Evolutionary conservation across 2,797 vertebrate genomes (phyloP).

Genomic region (Chelmon rostratus): DNA sequence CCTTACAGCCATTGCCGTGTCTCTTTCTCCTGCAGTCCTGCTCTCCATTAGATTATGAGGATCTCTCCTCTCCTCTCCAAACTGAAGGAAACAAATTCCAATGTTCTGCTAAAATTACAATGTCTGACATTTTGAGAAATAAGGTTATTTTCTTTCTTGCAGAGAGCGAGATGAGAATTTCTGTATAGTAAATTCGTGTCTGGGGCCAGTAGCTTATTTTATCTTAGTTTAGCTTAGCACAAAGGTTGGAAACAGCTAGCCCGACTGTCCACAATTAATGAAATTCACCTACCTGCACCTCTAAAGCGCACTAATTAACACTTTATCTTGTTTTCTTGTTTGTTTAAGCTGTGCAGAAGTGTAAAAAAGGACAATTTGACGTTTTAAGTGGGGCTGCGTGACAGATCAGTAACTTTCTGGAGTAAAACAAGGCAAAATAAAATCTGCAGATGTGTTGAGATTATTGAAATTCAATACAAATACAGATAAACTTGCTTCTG

Average conservation of each 20-base stretch:
- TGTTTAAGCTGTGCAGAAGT: neutral
- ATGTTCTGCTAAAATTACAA: constrained; percentile 1
- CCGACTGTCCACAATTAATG: neutral
- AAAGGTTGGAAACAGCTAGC: neutral
- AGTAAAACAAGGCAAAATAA: neutral
- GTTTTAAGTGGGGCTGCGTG: neutral
- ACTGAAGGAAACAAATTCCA: constrained; percentile 5
- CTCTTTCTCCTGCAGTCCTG: constrained; percentile 25
- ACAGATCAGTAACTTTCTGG: neutral
- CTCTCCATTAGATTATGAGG: constrained; percentile 68
- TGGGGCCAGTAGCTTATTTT: neutral
- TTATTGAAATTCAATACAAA: neutral
- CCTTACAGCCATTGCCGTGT: constrained; percentile 41
- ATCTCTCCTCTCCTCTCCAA: constrained; percentile 15
- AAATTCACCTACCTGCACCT: neutral
- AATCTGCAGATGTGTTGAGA: neutral
- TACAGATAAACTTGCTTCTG: neutral
- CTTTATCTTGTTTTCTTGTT: neutral
- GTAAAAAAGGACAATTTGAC: neutral
- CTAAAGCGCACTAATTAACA: neutral
- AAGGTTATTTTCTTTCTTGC: neutral
- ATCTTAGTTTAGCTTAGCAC: neutral
- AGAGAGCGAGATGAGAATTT: neutral
- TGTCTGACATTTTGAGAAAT: constrained; percentile 5
- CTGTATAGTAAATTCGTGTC: neutral